Evolutionary conservation across 2,888 invertebrate species (phyloP).

Genomic region (Melieria crassipennis): DNA sequence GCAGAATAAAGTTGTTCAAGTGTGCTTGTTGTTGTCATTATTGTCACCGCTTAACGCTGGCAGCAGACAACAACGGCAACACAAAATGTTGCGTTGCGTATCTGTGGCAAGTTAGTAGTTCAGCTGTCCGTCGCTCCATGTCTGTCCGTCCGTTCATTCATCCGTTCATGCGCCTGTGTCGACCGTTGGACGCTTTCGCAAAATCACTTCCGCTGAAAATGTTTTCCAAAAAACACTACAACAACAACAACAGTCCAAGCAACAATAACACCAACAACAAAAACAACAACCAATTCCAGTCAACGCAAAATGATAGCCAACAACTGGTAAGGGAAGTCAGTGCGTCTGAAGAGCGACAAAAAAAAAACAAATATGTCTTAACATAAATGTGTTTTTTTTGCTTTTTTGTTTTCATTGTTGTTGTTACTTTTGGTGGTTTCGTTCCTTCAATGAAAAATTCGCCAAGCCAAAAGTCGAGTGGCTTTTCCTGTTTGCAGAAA

Average conservation of each 20-base stretch:
- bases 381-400: constrained; percentile 3
- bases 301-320: background rate
- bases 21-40: too few species aligned
- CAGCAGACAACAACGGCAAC: background rate
- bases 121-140: background rate
- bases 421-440: too few species aligned
- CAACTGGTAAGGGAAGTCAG: background rate
- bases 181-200: background rate
- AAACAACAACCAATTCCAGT: too few species aligned
- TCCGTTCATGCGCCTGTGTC: too few species aligned
- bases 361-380: constrained; percentile 39
- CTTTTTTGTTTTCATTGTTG: too few species aligned
- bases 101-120: background rate
- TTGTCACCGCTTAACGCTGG: background rate
- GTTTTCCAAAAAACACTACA: background rate
- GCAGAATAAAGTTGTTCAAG: too few species aligned
- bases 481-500: constrained; percentile 44
- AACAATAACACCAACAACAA: background rate
- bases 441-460: too few species aligned
- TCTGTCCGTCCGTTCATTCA: background rate
- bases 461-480: constrained; percentile 22
- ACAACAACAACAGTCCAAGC: constrained; percentile 9
- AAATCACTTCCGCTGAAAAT: constrained; percentile 4
- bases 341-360: background rate
- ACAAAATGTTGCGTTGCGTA: background rate